Conservation (phyloP, 2,113 vertebrate genomes). For the Bos taurus region ARS-UCD2.0 NC_037329.1:83820501-83821000, state of each 20-base stretch:
- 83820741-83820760: conserved; percentile 42
- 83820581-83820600: conserved; percentile 62
- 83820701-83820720: conserved; percentile 50
- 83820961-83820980: not conserved
- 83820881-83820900: not conserved
- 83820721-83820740: conserved; percentile 35
- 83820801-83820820: not conserved
- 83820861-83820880: not conserved
- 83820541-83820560: conserved; percentile 9
- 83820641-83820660: conserved; percentile 59
- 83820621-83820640: conserved; percentile 58
- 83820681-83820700: conserved; percentile 53
- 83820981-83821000: not conserved
- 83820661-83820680: conserved; percentile 58
- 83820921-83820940: conserved; percentile 26
- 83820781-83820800: not conserved
- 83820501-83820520: conserved; percentile 38
- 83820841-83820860: not conserved
- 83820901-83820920: not conserved
- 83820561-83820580: not conserved
- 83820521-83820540: conserved; percentile 26
- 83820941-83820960: not conserved
- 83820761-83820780: not conserved
- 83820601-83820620: conserved; percentile 42
- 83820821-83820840: conserved; percentile 4